These are phyloP conservation scores for Galerucella calmariensis DNA, from an alignment of 2,888 invertebrate species.

Conservation along the genomic window DNA sequence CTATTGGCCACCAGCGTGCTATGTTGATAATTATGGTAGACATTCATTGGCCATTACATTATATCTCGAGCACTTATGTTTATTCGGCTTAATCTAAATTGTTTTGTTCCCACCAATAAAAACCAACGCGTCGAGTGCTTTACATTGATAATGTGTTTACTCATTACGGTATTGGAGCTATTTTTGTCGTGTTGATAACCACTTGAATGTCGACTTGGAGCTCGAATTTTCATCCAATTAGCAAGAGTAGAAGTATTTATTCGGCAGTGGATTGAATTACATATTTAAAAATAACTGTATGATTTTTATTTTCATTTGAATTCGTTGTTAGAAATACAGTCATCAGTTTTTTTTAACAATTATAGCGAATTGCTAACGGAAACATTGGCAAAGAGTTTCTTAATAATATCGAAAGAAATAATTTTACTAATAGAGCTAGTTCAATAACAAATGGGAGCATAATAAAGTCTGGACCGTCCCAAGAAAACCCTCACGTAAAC, in stretches of 20 bases:
- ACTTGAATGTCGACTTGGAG: slow-evolving; percentile 17
- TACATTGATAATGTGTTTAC: slow-evolving; percentile 41
- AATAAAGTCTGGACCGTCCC: too few relatives aligned
- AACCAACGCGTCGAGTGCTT: slow-evolving; percentile 37
- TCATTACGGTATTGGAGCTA: slow-evolving; percentile 37
- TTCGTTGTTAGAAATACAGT: too few relatives aligned
- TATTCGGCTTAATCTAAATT: slow-evolving; percentile 42
- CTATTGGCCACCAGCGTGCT: slow-evolving; percentile 36
- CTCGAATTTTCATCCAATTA: slow-evolving; percentile 19
- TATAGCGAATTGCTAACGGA: too few relatives aligned
- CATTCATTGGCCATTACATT: slow-evolving; percentile 42
- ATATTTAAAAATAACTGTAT: too few relatives aligned
- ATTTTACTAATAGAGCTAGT: too few relatives aligned
- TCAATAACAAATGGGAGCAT: too few relatives aligned
- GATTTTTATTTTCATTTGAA: too few relatives aligned
- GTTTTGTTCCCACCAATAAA: slow-evolving; percentile 44
- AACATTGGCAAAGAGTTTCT: too few relatives aligned
- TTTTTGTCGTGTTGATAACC: slow-evolving; percentile 29
- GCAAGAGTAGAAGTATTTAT: neutral
- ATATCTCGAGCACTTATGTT: slow-evolving; percentile 38
- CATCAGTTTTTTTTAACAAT: too few relatives aligned
- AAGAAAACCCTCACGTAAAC: too few relatives aligned
- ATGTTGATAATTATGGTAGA: slow-evolving; percentile 35
- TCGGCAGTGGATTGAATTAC: too few relatives aligned
- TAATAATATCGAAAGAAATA: too few relatives aligned